phyloP scores from a whole-genome alignment of 1,140 invertebrate genomes.

The Drosophila nannoptera region DNA sequence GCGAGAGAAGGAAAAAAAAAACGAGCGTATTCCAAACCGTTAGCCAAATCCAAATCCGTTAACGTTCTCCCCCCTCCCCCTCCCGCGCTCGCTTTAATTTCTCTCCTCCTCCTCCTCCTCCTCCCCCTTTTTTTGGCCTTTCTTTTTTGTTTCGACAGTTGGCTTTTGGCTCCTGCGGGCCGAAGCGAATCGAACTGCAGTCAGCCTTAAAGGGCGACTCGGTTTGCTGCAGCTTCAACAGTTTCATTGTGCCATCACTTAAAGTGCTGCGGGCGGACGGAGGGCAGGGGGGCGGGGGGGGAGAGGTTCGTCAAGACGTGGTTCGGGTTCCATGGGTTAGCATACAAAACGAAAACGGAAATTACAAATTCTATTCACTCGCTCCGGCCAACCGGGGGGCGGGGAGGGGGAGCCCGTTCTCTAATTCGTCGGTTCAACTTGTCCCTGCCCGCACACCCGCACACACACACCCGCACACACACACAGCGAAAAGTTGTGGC shows the following conservation, averaged over 20 bases:
- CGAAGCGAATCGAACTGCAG: constrained; percentile 34
- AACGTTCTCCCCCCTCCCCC: constrained; percentile 14
- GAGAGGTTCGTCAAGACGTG: neutral
- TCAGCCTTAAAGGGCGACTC: constrained; percentile 18
- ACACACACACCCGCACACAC: constrained; percentile 10
- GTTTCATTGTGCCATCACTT: constrained; percentile 40
- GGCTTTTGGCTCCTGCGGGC: constrained; percentile 16
- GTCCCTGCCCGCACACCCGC: neutral
- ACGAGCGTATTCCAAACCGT: constrained; percentile 35
- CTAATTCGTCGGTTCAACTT: constrained; percentile 56
- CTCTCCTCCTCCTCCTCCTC: no score
- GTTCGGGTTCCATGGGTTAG: constrained; percentile 46
- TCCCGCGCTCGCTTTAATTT: no score
- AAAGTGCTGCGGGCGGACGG: constrained; percentile 24
- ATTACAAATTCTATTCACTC: constrained; percentile 77
- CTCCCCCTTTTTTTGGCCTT: neutral
- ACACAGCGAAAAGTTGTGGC: constrained; percentile 11
- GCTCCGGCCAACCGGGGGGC: constrained; percentile 49
- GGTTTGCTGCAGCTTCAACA: constrained; percentile 14
- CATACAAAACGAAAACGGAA: constrained; percentile 74
- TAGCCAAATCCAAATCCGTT: constrained; percentile 39
- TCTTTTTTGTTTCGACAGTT: constrained; percentile 5
- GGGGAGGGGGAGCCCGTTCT: no score
- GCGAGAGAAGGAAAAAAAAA: neutral
- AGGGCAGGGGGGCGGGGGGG: neutral